phyloP scores from a whole-genome alignment of 2,797 vertebrate genomes.

The Sorex maritimensis region DNA sequence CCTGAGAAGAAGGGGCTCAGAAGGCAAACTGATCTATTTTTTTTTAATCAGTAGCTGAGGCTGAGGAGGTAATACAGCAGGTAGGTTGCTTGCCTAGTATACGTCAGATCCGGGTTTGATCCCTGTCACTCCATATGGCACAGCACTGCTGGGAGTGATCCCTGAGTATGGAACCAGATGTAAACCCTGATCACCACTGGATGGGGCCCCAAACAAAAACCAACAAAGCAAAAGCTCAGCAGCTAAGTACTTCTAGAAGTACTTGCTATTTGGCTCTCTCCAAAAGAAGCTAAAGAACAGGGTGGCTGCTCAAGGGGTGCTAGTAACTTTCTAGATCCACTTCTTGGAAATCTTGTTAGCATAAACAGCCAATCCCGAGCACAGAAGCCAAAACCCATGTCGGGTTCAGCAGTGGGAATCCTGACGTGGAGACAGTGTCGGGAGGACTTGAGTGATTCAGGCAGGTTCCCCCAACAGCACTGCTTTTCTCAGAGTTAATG shows the following conservation, averaged over 20 bases:
- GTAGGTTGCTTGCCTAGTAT: no score
- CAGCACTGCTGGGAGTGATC: no score
- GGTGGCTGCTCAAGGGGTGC: neutral
- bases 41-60: no score
- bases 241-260: neutral
- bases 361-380: neutral
- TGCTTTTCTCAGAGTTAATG: neutral
- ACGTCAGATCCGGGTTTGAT: no score
- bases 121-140: no score
- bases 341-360: slow-evolving; percentile 27
- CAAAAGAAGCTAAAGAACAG: neutral
- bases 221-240: no score
- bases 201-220: no score
- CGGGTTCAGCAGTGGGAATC: neutral
- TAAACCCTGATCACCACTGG: no score
- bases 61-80: no score
- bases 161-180: no score
- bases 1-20: neutral
- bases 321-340: neutral
- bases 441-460: neutral
- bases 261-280: neutral
- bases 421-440: neutral
- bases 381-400: neutral
- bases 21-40: slow-evolving; percentile 26
- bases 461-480: neutral